Evolutionary conservation across 1,140 invertebrate species (phyloP), one percentile per base, ranked within the genome.

Genomic region (Dufourea novaeangliae): DNA sequence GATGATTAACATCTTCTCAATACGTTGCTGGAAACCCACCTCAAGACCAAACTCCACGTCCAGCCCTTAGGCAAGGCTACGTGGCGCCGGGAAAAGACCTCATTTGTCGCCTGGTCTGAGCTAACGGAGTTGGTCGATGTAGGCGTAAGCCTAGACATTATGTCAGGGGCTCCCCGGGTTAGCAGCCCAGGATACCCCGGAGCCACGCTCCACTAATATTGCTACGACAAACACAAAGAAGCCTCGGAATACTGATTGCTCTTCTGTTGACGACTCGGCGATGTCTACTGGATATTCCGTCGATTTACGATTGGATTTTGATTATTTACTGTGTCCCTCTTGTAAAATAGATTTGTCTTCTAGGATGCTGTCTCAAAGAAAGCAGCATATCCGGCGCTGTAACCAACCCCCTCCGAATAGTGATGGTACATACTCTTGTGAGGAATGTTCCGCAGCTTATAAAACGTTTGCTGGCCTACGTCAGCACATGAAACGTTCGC

Each of bases 101-200:
- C 17, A 22, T 8, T 2, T 22, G 5, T 3, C 8, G 46, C 46
- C 46, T 52, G 46, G 46, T 52, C 46, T 20, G 17, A 52, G 46
- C 46, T 52, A 52, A 52, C n/a, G n/a, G 17, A 22, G n/a, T 2
- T 7, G 46, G 46, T 20, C 46, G 46, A 52, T n/a, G 2, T 10
- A 6, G 52, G 52, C 52, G 52, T 1, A 56, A 56, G 52, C 52
- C 52, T 8, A 61, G 57, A 61, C 57, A n/a, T 39, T 57, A 56
- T 27, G 52, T 56, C 57, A 37, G 32, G 11, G 8, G 52, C 22
- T 11, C 25, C 52, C 2, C 1, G 22, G 52, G 52, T 56, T 29
- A 25, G 52, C 52, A 56, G 52, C 52, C 52, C 52, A 37, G 20
- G 4, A 14, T 4, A 2, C 14, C 14, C 41, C 2, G 4, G 41